phyloP scores from a whole-genome alignment of 2,113 vertebrate genomes.

The Eolophus roseicapilla region DNA sequence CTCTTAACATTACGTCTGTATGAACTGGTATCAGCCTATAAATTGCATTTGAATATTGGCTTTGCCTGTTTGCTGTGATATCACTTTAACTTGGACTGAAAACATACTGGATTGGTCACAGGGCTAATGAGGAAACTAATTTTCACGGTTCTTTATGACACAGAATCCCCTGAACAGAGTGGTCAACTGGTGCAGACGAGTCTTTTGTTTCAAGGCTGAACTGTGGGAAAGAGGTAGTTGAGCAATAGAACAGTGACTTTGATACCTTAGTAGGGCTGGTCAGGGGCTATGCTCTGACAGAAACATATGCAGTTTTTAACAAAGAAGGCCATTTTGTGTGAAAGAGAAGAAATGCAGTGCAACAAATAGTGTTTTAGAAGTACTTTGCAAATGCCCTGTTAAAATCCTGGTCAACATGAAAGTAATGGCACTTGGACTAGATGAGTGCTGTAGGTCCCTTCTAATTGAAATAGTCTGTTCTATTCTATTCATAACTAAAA shows the following conservation, averaged over 20 bases:
- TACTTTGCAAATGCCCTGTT: neutral
- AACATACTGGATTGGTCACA: neutral
- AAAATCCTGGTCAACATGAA: neutral
- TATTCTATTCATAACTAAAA: neutral
- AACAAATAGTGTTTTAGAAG: neutral
- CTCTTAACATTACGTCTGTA: neutral
- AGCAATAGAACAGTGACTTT: neutral
- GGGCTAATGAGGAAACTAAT: neutral
- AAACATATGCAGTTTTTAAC: neutral
- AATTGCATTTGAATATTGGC: neutral
- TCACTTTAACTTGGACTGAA: neutral
- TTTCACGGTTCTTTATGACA: neutral
- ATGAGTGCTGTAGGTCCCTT: neutral
- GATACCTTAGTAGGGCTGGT: neutral
- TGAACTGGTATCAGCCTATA: neutral
- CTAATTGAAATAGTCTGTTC: neutral
- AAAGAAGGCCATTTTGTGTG: neutral
- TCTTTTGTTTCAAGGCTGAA: neutral
- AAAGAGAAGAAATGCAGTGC: neutral
- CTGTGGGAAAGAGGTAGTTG: neutral
- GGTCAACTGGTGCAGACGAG: neutral
- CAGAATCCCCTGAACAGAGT: neutral
- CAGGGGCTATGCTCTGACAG: neutral
- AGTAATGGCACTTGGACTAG: neutral
- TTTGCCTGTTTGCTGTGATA: neutral